Evolutionary conservation across 2,113 vertebrate genomes (phyloP).

Genomic region (Ophthalmolycus amberensis): DNA sequence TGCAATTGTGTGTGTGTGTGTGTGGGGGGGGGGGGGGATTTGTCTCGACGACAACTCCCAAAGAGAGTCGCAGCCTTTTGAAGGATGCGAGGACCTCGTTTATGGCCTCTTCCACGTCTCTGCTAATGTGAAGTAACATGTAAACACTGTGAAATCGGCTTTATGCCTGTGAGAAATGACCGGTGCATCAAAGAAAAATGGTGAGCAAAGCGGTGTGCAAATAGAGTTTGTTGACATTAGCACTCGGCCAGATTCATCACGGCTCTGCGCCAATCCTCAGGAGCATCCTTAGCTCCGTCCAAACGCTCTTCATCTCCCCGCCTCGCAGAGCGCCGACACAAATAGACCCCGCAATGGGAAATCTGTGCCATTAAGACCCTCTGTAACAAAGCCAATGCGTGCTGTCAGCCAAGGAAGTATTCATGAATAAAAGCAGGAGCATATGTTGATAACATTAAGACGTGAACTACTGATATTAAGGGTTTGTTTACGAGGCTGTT

Average conservation of each 20-base stretch:
- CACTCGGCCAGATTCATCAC: slow-evolving; percentile 55
- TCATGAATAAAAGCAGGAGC: slow-evolving; percentile 38
- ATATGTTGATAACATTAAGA: slow-evolving; percentile 13
- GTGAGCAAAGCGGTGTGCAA: slow-evolving; percentile 33
- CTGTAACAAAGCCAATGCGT: slow-evolving; percentile 37
- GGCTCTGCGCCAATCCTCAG: slow-evolving; percentile 62
- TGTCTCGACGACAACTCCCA: slow-evolving; percentile 44
- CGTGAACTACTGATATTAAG: slow-evolving; percentile 33
- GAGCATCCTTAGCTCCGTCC: slow-evolving; percentile 60
- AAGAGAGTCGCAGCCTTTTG: slow-evolving; percentile 43
- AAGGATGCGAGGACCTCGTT: slow-evolving; percentile 13
- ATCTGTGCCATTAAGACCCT: slow-evolving; percentile 46
- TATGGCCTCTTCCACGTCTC: slow-evolving; percentile 8
- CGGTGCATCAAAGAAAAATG: slow-evolving; percentile 1
- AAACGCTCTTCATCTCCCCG: slow-evolving; percentile 53
- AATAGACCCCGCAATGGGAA: slow-evolving; percentile 58
- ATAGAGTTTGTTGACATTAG: slow-evolving; percentile 61
- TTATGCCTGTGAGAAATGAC: slow-evolving; percentile 48
- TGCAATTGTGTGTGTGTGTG: slow-evolving; percentile 37
- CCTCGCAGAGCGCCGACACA: slow-evolving; percentile 43
- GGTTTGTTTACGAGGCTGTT: not conserved
- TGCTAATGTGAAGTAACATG: slow-evolving; percentile 17
- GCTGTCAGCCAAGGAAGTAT: slow-evolving; percentile 43
- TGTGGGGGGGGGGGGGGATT: slow-evolving; percentile 12
- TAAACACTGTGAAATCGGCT: slow-evolving; percentile 33